A percentile compares a stretch with the other conserved stretches of the same genome.
phyloP scores from a whole-genome alignment of 2,888 invertebrate species.

The Corbicula japonica region DNA sequence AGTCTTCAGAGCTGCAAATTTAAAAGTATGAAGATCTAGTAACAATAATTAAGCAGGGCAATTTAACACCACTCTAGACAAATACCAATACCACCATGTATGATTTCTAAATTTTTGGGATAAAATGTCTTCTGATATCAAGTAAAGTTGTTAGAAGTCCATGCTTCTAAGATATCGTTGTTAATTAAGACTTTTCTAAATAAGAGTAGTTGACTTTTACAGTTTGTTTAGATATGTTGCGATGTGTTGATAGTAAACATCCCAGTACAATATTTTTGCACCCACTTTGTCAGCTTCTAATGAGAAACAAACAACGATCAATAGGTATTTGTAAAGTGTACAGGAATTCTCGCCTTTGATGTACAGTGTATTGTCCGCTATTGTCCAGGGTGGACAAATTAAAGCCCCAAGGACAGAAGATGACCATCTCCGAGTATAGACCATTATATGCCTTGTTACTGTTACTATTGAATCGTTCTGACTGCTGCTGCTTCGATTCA shows the following conservation, averaged over 20 bases:
- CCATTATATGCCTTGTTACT: slow-evolving; percentile 10
- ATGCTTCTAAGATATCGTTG: too few relatives aligned
- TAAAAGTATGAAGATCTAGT: too few relatives aligned
- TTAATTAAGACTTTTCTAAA: too few relatives aligned
- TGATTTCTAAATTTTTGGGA: too few relatives aligned
- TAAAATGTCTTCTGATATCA: too few relatives aligned
- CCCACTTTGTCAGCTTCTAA: slow-evolving; percentile 9
- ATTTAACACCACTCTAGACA: too few relatives aligned
- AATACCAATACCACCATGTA: too few relatives aligned
- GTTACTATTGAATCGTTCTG: neutral
- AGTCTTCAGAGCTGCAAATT: too few relatives aligned
- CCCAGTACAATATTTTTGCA: slow-evolving; percentile 21
- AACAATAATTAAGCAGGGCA: too few relatives aligned
- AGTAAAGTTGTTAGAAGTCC: too few relatives aligned
- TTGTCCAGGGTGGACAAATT: slow-evolving; percentile 32
- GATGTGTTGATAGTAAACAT: slow-evolving; percentile 7
- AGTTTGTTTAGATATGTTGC: neutral
- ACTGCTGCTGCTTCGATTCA: neutral
- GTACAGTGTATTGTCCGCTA: slow-evolving; percentile 41
- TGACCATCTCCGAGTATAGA: slow-evolving; percentile 25
- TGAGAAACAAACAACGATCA: slow-evolving; percentile 37
- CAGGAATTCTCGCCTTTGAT: slow-evolving; percentile 33
- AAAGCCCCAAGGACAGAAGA: slow-evolving; percentile 21
- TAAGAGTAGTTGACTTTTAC: too few relatives aligned
- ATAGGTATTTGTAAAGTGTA: slow-evolving; percentile 42